Evolutionary conservation across 2,797 vertebrate species (phyloP).

Genomic region (Mus minutoides): DNA sequence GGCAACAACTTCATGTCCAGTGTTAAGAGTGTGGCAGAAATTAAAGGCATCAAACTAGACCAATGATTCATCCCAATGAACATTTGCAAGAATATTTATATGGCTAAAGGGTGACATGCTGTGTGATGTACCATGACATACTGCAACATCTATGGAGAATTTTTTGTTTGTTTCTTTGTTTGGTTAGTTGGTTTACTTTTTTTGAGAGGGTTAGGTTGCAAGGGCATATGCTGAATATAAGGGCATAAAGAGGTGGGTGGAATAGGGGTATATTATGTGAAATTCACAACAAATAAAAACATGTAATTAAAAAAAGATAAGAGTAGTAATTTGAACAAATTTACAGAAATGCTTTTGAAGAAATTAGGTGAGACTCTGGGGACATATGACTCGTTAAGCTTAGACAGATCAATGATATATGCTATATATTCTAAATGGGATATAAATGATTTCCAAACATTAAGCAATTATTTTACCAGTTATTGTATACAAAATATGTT

Average conservation of each 20-base stretch:
- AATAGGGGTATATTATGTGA: background rate
- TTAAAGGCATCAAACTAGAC: background rate
- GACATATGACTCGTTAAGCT: background rate
- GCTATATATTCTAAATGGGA: background rate
- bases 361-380: background rate
- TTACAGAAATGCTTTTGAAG: background rate
- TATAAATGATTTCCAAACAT: background rate
- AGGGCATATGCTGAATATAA: background rate
- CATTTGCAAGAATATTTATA: background rate
- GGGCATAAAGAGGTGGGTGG: background rate
- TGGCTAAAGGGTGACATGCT: background rate
- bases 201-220: background rate
- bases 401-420: background rate
- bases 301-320: background rate
- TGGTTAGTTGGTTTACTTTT: background rate
- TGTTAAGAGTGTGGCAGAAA: background rate
- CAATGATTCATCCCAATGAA: background rate
- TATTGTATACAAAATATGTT: background rate
- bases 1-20: background rate
- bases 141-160: background rate
- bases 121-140: background rate
- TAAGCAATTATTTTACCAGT: background rate
- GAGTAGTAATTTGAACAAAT: background rate
- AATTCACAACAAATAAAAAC: background rate
- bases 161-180: background rate